Base-by-base conservation (phyloP, 2,797 vertebrate genomes). In the Artibeus jamaicensis region DNA sequence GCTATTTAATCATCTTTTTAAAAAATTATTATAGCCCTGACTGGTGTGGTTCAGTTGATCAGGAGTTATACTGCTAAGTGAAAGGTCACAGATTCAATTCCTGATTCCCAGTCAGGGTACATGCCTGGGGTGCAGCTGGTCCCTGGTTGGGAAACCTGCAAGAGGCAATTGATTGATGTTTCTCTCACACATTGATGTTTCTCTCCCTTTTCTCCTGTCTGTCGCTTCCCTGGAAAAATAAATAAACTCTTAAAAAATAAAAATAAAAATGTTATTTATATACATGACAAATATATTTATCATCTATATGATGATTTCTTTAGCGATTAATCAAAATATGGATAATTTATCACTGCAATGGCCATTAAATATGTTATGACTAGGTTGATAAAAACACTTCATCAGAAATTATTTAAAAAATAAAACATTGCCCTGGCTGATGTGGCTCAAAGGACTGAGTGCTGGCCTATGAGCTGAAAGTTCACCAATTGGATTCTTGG, bases 1-100 rank as follows among this genome's bases (percentile, higher is more conserved):
- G 99, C 99, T 98, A 99, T 99, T 71, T 98, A 98, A 98, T 99
- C 99, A 37, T 16, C 55, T 42, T 73, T 93, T 81, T 74, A 2
- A 15, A 65, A n/a, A 32, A 62, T 12, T 32, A 29, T 65, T 65
- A 65, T 16, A 65, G 32, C 32, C 14, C 62, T 65, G 14, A 65
- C 62, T n/a, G 32, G 4, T 65, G 29, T n/a, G 14, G 59, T 65
- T 32, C 59, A n/a, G 29, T n/a, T 65, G 29, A 29, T 65, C 29
- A 14, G 29, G 59, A 1, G 2, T 65, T 32, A 14, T 15, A 65
- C 29, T 65, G 29, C 59, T 32, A 65, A 65, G 59, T 5, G 29
- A 65, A 65, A 65, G 26, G 59, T 65, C 14, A 16, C 0, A 2
- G 29, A 6, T 65, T 65, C 6, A n/a, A 32, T 65, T 65, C 59